Evolutionary conservation across 2,888 invertebrate genomes (phyloP).

Genomic region (Zaprionus obscuricornis): DNA sequence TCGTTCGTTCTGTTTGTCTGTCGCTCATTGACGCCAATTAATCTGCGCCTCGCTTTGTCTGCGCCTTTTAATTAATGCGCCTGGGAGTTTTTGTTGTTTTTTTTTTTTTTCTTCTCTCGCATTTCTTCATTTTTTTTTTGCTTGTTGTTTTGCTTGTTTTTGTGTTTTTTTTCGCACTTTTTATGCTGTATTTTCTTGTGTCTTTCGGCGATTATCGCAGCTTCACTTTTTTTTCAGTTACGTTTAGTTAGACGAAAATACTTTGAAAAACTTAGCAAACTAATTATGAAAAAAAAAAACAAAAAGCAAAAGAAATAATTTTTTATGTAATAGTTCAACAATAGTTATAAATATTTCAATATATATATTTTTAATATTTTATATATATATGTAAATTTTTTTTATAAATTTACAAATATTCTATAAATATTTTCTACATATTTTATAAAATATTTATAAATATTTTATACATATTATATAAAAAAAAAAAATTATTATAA

Average conservation of each 20-base stretch:
- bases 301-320: no score
- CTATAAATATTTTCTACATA: no score
- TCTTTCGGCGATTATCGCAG: slow-evolving; percentile 29
- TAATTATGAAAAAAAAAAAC: no score
- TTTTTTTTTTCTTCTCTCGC: slow-evolving; percentile 20
- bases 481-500: no score
- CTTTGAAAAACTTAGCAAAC: no score
- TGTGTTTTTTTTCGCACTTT: background rate
- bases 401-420: no score
- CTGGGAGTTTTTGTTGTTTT: slow-evolving; percentile 49
- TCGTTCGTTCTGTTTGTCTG: slow-evolving; percentile 29
- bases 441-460: no score
- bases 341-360: no score
- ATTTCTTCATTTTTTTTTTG: slow-evolving; percentile 21
- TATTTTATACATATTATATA: no score
- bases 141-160: slow-evolving; percentile 1
- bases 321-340: no score
- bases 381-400: no score
- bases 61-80: slow-evolving; percentile 77
- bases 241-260: background rate
- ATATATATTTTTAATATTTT: no score
- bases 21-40: slow-evolving; percentile 76
- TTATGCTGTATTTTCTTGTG: slow-evolving; percentile 19
- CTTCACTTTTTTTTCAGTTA: slow-evolving; percentile 23
- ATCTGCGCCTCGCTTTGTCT: slow-evolving; percentile 75